A percentile compares a stretch with the other conserved stretches of the same genome.
Conservation (phyloP, 2,888 invertebrate genomes). For the Sphaerophoria taeniata region DNA sequence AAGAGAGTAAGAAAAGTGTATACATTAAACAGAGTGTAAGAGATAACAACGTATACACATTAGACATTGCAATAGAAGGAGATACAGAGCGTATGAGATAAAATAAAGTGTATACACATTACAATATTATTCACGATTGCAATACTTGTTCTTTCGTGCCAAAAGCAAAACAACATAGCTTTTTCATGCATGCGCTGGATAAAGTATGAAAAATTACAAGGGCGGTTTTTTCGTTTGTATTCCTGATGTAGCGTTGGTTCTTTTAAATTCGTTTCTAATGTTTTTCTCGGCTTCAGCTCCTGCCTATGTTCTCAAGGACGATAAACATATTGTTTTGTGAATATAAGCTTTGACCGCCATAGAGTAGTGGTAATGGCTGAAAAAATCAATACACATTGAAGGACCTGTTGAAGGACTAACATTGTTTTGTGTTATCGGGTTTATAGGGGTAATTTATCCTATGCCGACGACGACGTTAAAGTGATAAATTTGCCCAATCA, state of each 20-base stretch:
- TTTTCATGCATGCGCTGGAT: constrained; percentile 28
- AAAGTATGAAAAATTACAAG: neutral
- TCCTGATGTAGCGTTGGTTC: neutral
- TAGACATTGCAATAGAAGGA: too few species aligned
- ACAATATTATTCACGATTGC: too few species aligned
- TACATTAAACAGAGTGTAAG: too few species aligned
- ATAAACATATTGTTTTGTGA: constrained; percentile 1
- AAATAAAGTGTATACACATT: too few species aligned
- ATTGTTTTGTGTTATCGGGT: constrained; percentile 59
- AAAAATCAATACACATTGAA: constrained; percentile 42
- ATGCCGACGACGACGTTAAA: neutral
- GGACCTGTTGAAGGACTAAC: constrained; percentile 70
- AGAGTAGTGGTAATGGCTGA: neutral
- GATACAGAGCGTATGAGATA: too few species aligned
- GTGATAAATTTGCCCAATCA: constrained; percentile 36
- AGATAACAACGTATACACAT: too few species aligned
- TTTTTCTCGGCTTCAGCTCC: neutral
- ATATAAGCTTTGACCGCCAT: constrained; percentile 3
- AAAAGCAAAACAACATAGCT: neutral
- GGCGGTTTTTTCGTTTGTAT: neutral
- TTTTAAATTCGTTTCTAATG: too few species aligned
- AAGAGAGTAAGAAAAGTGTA: too few species aligned
- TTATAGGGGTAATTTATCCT: constrained; percentile 50
- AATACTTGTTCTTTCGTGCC: too few species aligned
- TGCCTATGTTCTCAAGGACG: constrained; percentile 13